These are phyloP conservation scores for Hydrocynus forskahlii DNA, from an alignment of 2,797 vertebrate species.

Conservation along the genomic window DNA sequence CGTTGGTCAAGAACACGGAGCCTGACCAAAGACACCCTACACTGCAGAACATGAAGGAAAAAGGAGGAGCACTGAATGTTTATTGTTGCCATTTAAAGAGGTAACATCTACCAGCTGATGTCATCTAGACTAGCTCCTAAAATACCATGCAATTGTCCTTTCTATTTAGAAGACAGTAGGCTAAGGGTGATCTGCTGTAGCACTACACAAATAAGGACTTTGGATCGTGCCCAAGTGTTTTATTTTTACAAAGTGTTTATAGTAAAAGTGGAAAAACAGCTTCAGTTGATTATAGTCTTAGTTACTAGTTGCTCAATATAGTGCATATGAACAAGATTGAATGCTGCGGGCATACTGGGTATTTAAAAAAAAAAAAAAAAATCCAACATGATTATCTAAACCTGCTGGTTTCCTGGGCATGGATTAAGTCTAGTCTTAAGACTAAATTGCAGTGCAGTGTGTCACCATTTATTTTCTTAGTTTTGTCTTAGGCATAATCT, in stretches of 20 bases:
- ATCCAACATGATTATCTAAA: too few species aligned
- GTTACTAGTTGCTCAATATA: too few species aligned
- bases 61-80: background rate
- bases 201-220: background rate
- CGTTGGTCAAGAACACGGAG: background rate
- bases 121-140: background rate
- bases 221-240: background rate
- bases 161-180: background rate
- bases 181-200: background rate
- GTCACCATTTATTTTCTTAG: background rate
- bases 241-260: background rate
- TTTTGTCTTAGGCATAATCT: background rate
- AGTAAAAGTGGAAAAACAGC: background rate
- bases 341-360: too few species aligned
- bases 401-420: background rate
- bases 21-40: background rate
- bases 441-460: background rate
- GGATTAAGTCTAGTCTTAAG: background rate
- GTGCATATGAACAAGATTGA: too few species aligned
- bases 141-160: background rate
- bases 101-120: background rate
- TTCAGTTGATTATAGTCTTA: background rate
- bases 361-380: too few species aligned
- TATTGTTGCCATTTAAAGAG: background rate
- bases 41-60: constrained; percentile 8